These are phyloP conservation scores for Agonopterix heracliana DNA, from an alignment of 2,888 invertebrate species.

Conservation along the genomic window DNA sequence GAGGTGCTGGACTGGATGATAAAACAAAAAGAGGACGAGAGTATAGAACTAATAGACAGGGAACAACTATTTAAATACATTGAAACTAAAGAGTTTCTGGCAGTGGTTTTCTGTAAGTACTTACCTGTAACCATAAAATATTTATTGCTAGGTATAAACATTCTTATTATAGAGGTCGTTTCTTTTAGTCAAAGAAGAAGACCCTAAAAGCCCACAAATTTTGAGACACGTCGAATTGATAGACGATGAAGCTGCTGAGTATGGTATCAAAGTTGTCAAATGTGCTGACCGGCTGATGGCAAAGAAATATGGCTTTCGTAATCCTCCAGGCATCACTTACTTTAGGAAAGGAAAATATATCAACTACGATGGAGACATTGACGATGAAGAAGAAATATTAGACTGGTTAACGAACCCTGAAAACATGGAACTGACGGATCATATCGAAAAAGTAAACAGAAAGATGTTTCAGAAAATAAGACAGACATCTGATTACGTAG, in stretches of 20 bases:
- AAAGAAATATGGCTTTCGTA: constrained; percentile 92
- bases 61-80: constrained; percentile 89
- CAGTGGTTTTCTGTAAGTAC: constrained; percentile 93
- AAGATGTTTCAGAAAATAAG: constrained; percentile 96
- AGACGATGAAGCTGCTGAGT: constrained; percentile 93
- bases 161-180: background rate
- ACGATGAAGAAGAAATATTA: constrained; percentile 91
- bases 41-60: constrained; percentile 92
- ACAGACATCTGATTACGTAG: constrained; percentile 91
- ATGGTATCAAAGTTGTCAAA: constrained; percentile 93
- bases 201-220: constrained; percentile 85
- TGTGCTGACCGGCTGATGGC: constrained; percentile 93
- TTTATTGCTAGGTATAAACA: background rate
- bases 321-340: constrained; percentile 93
- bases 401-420: constrained; percentile 96
- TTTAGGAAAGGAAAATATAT: constrained; percentile 93
- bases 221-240: constrained; percentile 92
- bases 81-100: constrained; percentile 92
- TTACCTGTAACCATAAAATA: background rate
- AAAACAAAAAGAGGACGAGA: constrained; percentile 92
- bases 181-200: constrained; percentile 84
- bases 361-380: constrained; percentile 94
- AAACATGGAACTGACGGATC: constrained; percentile 95
- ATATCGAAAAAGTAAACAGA: constrained; percentile 92
- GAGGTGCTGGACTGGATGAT: constrained; percentile 94